phyloP scores from a whole-genome alignment of 2,797 vertebrate species.

The Lateolabrax maculatus region DNA sequence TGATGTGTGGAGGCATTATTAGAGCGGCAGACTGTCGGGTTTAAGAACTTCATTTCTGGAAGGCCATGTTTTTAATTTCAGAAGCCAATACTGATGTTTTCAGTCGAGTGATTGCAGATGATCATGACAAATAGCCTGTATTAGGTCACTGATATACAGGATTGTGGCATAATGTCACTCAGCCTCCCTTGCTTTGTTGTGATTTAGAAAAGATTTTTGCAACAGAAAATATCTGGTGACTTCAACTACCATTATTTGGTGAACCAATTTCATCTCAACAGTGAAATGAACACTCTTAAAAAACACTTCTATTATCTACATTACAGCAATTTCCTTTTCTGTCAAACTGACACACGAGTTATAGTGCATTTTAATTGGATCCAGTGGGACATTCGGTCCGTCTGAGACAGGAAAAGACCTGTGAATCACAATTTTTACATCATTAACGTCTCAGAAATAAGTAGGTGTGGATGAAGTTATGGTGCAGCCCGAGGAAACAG shows the following conservation, averaged over 20 bases:
- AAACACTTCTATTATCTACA: background rate
- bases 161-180: background rate
- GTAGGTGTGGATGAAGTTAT: background rate
- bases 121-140: conserved; percentile 10
- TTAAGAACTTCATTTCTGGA: background rate
- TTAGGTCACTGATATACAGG: background rate
- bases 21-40: background rate
- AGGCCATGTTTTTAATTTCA: conserved; percentile 1
- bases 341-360: conserved; percentile 1
- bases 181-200: no score
- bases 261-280: background rate
- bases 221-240: background rate
- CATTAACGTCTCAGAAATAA: background rate
- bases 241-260: background rate
- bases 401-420: background rate
- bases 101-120: background rate
- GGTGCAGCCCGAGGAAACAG: background rate
- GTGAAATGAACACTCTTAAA: background rate
- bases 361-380: conserved; percentile 48
- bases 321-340: background rate
- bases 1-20: background rate
- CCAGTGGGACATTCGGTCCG: conserved; percentile 27
- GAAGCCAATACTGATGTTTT: background rate
- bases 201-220: background rate
- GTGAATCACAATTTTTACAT: background rate